Evolutionary conservation across 2,113 vertebrate genomes (phyloP), one percentile per base, ranked within the genome.

Genomic region (Theropithecus gelada): DNA sequence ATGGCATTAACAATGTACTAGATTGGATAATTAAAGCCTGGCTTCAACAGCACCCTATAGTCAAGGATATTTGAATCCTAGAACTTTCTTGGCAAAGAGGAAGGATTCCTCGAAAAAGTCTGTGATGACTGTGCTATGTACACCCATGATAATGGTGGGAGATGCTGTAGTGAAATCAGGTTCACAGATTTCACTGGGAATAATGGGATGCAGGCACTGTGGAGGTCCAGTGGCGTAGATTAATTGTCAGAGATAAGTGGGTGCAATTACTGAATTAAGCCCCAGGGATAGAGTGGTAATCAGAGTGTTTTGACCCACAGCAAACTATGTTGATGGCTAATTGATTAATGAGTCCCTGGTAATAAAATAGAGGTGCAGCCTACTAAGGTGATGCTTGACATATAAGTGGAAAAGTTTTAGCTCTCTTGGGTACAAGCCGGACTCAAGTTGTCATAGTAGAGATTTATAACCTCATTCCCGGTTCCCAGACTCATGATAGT

Each of bases 201-300:
- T 82, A 72, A 32, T 48, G 27, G 57, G 22, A 43, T 38, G 14
- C 38, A 84, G 9, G 18, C 52, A 12, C 57, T 20, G 55, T 8
- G n/a, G 50, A 84, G 61, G 25, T 59, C 50, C 86, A 25, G 30
- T 50, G 76, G 40, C 2, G 2, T 48, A 55, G 45, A 70, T 52
- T 82, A 82, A 83, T n/a, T 50, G 38, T 90, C 82, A 68, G 14
- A 96, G 90, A 78, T 73, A 64, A 84, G 59, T 92, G 85, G 72
- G 38, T 50, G 27, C 52, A 83, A 59, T 93, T 40, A 48, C 43
- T 78, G 45, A 43, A 75, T 81, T 79, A 90, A 95, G 59, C 70
- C n/a, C 20, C 68, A 73, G 84, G 45, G 25, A 78, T 2, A 64
- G 35, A 93, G 14, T n/a, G 52, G 14, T 43, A 57, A 16, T 82